These are phyloP conservation scores for Talpa occidentalis DNA, from an alignment of 2,113 vertebrate genomes.

Conservation along the genomic window DNA sequence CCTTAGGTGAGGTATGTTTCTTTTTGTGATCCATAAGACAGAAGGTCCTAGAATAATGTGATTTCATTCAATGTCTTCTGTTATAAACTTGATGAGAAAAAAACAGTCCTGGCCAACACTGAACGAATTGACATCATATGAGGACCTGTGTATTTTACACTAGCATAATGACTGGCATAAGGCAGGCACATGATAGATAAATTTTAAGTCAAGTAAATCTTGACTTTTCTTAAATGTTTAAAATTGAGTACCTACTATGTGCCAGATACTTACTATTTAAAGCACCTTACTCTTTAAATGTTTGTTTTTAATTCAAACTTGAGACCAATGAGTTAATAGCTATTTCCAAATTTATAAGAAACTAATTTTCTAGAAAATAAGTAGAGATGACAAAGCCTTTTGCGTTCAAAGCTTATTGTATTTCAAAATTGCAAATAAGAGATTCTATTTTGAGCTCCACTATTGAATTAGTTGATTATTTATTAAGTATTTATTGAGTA, in stretches of 20 bases:
- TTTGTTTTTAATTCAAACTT: background rate
- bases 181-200: background rate
- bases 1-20: background rate
- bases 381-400: background rate
- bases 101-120: too few species aligned
- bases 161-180: background rate
- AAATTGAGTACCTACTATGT: background rate
- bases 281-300: background rate
- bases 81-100: too few species aligned
- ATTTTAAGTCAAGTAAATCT: background rate
- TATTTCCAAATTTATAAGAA: background rate
- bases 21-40: background rate
- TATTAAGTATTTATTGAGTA: background rate
- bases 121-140: too few species aligned
- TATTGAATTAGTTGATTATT: background rate
- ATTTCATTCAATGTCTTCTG: too few species aligned
- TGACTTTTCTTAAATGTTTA: background rate
- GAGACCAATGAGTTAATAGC: background rate
- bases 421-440: conserved; percentile 32
- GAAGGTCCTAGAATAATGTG: too few species aligned
- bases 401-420: background rate
- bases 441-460: background rate
- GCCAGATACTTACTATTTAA: background rate
- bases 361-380: background rate
- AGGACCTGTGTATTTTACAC: background rate